Evolutionary conservation across 2,113 vertebrate species (phyloP).

Genomic region (Psettodes erumei): DNA sequence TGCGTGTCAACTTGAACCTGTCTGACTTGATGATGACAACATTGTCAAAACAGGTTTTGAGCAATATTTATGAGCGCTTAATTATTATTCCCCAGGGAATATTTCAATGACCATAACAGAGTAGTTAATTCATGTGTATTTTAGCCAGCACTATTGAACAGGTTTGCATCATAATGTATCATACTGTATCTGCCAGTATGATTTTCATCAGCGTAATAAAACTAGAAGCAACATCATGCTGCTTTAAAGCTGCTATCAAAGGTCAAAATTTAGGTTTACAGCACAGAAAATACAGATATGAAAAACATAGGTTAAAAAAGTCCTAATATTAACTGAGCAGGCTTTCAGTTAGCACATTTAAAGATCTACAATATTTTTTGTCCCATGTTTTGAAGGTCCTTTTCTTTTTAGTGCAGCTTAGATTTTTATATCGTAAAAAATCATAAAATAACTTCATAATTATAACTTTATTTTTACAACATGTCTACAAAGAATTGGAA

Average conservation of each 20-base stretch:
- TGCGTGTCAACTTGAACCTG: neutral
- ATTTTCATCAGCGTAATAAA: neutral
- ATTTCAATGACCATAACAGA: neutral
- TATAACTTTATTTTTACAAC: neutral
- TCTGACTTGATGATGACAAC: slow-evolving; percentile 5
- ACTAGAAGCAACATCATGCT: neutral
- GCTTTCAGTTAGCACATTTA: too few relatives aligned
- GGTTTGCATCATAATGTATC: too few relatives aligned
- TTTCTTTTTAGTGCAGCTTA: too few relatives aligned
- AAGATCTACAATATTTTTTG: neutral
- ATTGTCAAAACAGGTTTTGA: neutral
- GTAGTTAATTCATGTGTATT: neutral
- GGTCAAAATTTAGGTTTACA: too few relatives aligned
- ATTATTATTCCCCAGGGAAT: neutral
- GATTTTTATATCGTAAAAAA: too few relatives aligned
- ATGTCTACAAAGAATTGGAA: neutral
- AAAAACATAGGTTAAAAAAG: too few relatives aligned
- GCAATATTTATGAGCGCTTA: neutral
- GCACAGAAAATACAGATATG: too few relatives aligned
- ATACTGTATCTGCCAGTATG: neutral
- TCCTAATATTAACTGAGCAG: too few relatives aligned
- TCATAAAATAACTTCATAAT: neutral
- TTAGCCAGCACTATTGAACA: neutral
- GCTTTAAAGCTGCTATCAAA: neutral
- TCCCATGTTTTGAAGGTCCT: neutral